These are phyloP conservation scores for Limnephilus rhombicus DNA, from an alignment of 2,888 invertebrate genomes.

Conservation along the genomic window DNA sequence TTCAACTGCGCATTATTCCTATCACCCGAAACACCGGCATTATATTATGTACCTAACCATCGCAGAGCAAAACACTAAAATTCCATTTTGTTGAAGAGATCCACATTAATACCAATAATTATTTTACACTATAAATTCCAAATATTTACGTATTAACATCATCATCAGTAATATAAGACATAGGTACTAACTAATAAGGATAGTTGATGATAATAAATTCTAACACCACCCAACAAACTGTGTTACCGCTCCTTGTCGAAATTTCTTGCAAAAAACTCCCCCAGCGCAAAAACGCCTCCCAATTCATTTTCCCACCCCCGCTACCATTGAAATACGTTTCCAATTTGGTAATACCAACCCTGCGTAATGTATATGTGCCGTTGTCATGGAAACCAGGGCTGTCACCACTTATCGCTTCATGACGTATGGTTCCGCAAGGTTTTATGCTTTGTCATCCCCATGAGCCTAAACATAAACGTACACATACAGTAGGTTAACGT, in stretches of 20 bases:
- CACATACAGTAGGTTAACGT: not conserved
- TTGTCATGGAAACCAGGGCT: not conserved
- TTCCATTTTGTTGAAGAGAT: too few species aligned
- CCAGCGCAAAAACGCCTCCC: not conserved
- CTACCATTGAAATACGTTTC: not conserved
- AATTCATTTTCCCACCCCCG: not conserved
- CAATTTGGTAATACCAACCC: not conserved
- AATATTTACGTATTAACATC: too few species aligned
- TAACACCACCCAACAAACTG: not conserved
- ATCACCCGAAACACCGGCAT: too few species aligned
- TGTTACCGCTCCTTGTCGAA: not conserved
- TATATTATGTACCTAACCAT: too few species aligned
- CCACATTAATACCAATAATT: too few species aligned
- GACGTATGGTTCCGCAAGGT: not conserved
- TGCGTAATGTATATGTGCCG: not conserved
- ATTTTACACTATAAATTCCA: too few species aligned
- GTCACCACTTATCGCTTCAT: not conserved
- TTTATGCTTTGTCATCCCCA: not conserved
- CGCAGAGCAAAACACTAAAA: too few species aligned
- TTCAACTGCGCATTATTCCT: too few species aligned
- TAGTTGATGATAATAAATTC: not conserved
- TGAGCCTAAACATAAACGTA: not conserved
- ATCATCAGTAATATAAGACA: too few species aligned
- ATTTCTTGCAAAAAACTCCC: not conserved
- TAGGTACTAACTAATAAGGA: too few species aligned